Base-by-base conservation (phyloP, 2,888 invertebrate species). In the Amphimallon solstitiale region DNA sequence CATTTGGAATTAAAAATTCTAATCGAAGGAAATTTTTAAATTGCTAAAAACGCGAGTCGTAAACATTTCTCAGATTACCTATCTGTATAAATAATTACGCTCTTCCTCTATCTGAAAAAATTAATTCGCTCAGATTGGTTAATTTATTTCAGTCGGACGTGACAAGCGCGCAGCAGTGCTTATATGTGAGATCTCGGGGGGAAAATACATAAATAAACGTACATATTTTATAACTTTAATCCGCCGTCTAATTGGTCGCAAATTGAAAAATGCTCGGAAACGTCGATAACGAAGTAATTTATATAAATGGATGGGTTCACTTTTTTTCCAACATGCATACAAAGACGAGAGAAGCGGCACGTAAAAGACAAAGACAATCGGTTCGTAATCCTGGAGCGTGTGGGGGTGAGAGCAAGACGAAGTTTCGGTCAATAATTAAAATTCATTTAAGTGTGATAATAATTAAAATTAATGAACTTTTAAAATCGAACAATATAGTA, bases 401-500 rank as follows among this genome's bases (percentile, higher is more conserved):
- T 23, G 29, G 10, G 40, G 23, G 43, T 15, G 1, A 29, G 15
- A 34, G 12, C n/a, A 29, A 46, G n/a, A 12, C 15, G 19, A 21
- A 21, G 48, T 54, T 23, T 23, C 23, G 48, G 40, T 43, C n/a
- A n/a, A 56, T 56, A 43, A 40, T 43, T 56, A 40, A 56, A 43
- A 56, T 40, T 56, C 56, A 29, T 56, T 43, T 23, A 56, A 54
- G 64, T 48, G 64, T 64, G 64, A 64, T 64, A 64, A 64, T 64
- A 64, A 64, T 64, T 64, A 64, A 56, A 64, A 64, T 37, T 56
- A 56, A 56, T 56, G 56, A 56, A 48, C 64, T 56, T 56, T 54
- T 48, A 54, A 54, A 64, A 45, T 49, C 64, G 37, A 64, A 64
- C 56, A 64, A 64, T 56, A 56, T 56, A 56, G 64, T 48, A 64